Percentiles rank a stretch among this genome's conserved stretches.
Evolutionary conservation across 2,797 vertebrate species (phyloP).

Genomic region (Bradypodion pumilum): DNA sequence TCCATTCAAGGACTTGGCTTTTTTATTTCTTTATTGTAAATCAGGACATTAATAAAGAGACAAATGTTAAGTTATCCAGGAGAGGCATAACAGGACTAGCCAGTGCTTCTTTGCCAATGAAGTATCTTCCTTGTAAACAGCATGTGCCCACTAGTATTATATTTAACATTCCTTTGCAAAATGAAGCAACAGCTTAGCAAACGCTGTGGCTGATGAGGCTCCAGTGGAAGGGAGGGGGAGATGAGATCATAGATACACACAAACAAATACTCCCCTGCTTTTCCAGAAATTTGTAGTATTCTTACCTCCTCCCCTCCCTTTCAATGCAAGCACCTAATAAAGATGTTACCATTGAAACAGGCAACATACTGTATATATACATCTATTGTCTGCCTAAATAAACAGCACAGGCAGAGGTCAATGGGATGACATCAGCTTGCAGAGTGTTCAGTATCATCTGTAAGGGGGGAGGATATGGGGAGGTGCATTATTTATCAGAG

Average conservation of each 20-base stretch:
- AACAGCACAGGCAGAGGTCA: fast-evolving
- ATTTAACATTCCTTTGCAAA: not conserved
- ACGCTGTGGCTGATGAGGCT: not conserved
- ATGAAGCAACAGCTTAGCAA: not conserved
- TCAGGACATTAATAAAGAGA: not conserved
- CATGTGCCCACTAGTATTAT: not conserved
- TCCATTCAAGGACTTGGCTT: too few relatives aligned
- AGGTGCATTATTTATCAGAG: not conserved
- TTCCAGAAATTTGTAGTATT: not conserved
- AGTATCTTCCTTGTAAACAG: not conserved
- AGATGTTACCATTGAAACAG: fast-evolving
- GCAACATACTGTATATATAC: too few relatives aligned
- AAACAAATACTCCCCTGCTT: not conserved
- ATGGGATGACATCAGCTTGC: not conserved
- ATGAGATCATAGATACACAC: not conserved
- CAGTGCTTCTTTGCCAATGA: not conserved
- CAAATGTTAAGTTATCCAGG: not conserved
- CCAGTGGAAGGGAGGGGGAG: not conserved
- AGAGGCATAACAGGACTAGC: not conserved
- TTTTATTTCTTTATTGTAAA: too few relatives aligned
- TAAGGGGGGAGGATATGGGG: not conserved
- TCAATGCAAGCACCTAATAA: not conserved
- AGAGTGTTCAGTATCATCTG: fast-evolving
- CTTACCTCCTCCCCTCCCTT: not conserved
- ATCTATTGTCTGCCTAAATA: not conserved